phyloP scores from a whole-genome alignment of 2,888 invertebrate genomes.

The Eubasilissa splendida region DNA sequence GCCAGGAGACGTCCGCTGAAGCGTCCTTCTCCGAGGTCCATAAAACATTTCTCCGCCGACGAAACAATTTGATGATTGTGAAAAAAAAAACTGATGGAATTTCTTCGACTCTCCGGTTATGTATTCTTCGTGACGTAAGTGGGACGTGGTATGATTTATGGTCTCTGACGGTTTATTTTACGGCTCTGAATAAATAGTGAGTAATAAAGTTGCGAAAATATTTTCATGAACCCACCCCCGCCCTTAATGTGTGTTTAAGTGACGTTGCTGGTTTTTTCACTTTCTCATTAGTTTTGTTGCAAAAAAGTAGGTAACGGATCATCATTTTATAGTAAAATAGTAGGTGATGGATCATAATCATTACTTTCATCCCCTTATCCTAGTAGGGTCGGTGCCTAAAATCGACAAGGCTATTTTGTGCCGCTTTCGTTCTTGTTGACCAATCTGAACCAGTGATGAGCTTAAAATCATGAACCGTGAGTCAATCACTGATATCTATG shows the following conservation, averaged over 20 bases:
- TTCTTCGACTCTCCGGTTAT: slow-evolving; percentile 3
- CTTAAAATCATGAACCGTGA: too few relatives aligned
- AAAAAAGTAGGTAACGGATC: too few relatives aligned
- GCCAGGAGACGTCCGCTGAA: background rate
- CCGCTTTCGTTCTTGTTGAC: too few relatives aligned
- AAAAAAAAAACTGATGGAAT: slow-evolving; percentile 14
- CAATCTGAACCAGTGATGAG: too few relatives aligned
- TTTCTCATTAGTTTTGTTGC: background rate
- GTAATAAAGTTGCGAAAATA: background rate
- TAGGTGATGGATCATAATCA: background rate
- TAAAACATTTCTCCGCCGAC: slow-evolving; percentile 1
- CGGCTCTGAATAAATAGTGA: background rate
- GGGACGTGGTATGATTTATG: slow-evolving; percentile 21
- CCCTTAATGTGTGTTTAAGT: slow-evolving; percentile 8
- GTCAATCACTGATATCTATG: too few relatives aligned
- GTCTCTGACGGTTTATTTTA: background rate
- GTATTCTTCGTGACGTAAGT: slow-evolving; percentile 9
- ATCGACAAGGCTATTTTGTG: too few relatives aligned
- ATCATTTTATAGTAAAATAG: too few relatives aligned
- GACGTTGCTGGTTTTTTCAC: background rate
- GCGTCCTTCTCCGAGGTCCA: background rate
- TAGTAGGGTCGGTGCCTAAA: too few relatives aligned
- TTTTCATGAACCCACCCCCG: background rate
- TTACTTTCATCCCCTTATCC: background rate
- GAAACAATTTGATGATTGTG: slow-evolving; percentile 9